phyloP scores from a whole-genome alignment of 2,113 vertebrate species.

The Poeciliopsis occidentalis region DNA sequence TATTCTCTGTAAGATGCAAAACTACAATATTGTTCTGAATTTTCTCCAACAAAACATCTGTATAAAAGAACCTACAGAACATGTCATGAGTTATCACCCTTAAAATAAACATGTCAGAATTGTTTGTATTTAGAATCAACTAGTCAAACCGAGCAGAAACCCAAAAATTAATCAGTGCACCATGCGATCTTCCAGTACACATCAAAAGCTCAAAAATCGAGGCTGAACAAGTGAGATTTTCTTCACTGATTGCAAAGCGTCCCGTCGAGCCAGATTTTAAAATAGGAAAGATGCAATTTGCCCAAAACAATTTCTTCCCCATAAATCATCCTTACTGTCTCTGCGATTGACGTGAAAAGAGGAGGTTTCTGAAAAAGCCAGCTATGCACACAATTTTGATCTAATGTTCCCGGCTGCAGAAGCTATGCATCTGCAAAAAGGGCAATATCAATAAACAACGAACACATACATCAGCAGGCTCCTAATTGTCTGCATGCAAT shows the following conservation, averaged over 20 bases:
- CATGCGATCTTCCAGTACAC: neutral
- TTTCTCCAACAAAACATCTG: too few relatives aligned
- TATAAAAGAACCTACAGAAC: neutral
- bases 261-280: conserved; percentile 6
- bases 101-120: neutral
- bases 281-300: conserved; percentile 5
- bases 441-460: conserved; percentile 56
- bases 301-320: conserved; percentile 13
- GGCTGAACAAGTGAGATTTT: conserved; percentile 30
- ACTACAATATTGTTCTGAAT: neutral
- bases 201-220: conserved; percentile 46
- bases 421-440: conserved; percentile 51
- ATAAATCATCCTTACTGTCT: conserved; percentile 40
- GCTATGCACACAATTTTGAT: conserved; percentile 27
- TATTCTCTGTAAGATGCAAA: neutral
- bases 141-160: neutral
- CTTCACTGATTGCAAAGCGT: conserved; percentile 33
- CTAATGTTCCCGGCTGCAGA: conserved; percentile 38
- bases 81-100: neutral
- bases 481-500: conserved; percentile 57
- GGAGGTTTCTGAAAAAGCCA: conserved; percentile 26
- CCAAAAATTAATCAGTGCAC: neutral
- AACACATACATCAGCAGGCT: conserved; percentile 57
- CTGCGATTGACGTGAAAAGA: conserved; percentile 29
- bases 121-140: neutral